Percentiles rank a stretch among this genome's conserved stretches.
Conservation (phyloP, 2,888 invertebrate species). For the Stenoptilia bipunctidactyla region DNA sequence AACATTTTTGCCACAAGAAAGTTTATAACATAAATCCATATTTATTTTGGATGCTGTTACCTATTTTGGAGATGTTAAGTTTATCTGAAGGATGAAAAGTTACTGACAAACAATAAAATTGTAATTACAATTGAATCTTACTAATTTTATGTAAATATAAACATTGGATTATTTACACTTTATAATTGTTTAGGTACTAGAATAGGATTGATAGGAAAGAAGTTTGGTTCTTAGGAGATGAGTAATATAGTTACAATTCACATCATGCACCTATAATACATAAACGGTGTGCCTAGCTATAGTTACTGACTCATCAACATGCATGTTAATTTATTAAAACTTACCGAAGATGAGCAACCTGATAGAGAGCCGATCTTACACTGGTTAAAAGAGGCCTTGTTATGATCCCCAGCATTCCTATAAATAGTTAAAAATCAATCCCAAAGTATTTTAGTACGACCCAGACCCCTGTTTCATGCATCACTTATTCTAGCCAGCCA, state of each 20-base stretch:
- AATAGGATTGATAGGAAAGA: too few species aligned
- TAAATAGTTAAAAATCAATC: slow-evolving; percentile 68
- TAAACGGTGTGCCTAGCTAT: neutral
- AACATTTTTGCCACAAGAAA: too few species aligned
- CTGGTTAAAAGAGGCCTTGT: slow-evolving; percentile 64
- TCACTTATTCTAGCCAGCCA: slow-evolving; percentile 37
- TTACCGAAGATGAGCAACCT: slow-evolving; percentile 79
- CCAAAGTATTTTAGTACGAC: slow-evolving; percentile 35
- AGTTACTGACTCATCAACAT: slow-evolving; percentile 8
- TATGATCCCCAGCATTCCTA: slow-evolving; percentile 67
- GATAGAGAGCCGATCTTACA: slow-evolving; percentile 77
- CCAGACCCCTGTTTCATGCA: slow-evolving; percentile 44
- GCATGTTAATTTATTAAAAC: slow-evolving; percentile 24
- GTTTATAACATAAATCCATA: too few species aligned
- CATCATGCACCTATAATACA: slow-evolving; percentile 2
- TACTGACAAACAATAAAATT: too few species aligned
- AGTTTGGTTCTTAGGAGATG: too few species aligned
- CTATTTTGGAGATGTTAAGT: too few species aligned
- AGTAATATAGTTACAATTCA: neutral
- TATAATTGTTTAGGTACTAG: too few species aligned
- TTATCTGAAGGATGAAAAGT: too few species aligned
- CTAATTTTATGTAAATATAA: too few species aligned
- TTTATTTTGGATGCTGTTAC: too few species aligned
- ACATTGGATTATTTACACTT: too few species aligned
- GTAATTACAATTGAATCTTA: too few species aligned